A percentile compares a stretch with the other conserved stretches of the same genome.
Conservation (phyloP, 2,888 invertebrate species). For the Brachylomia viminalis region DNA sequence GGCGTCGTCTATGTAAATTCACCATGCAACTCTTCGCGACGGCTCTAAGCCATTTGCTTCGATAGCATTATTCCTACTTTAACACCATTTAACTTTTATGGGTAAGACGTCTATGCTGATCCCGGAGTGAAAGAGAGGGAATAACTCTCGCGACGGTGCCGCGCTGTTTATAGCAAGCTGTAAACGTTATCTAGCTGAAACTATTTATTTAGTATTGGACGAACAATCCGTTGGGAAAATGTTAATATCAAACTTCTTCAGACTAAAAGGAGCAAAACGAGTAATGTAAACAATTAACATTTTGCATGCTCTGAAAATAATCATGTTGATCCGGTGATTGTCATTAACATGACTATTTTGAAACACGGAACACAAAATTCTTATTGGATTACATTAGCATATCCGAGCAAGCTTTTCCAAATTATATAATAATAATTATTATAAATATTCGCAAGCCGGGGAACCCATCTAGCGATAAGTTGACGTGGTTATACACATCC, state of each 20-base stretch:
- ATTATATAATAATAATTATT: conserved; percentile 53
- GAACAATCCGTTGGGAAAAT: conserved; percentile 18
- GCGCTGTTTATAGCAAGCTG: conserved; percentile 37
- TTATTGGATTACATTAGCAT: conserved; percentile 26
- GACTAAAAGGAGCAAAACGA: neutral
- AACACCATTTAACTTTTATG: conserved; percentile 63
- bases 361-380: neutral
- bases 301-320: neutral
- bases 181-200: conserved; percentile 58
- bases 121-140: conserved; percentile 27
- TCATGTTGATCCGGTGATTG: neutral
- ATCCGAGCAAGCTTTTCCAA: conserved; percentile 24
- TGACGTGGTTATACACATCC: conserved; percentile 63
- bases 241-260: neutral
- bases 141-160: conserved; percentile 23
- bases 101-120: conserved; percentile 27
- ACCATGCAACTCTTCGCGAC: conserved; percentile 36
- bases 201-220: conserved; percentile 29
- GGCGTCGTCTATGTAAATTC: conserved; percentile 50
- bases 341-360: neutral
- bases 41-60: conserved; percentile 51
- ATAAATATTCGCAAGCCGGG: conserved; percentile 28
- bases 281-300: neutral
- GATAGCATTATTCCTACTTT: conserved; percentile 59
- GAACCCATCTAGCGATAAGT: conserved; percentile 39